Evolutionary conservation across 2,113 vertebrate genomes (phyloP).

Genomic region (Nyctibius bracteatus): DNA sequence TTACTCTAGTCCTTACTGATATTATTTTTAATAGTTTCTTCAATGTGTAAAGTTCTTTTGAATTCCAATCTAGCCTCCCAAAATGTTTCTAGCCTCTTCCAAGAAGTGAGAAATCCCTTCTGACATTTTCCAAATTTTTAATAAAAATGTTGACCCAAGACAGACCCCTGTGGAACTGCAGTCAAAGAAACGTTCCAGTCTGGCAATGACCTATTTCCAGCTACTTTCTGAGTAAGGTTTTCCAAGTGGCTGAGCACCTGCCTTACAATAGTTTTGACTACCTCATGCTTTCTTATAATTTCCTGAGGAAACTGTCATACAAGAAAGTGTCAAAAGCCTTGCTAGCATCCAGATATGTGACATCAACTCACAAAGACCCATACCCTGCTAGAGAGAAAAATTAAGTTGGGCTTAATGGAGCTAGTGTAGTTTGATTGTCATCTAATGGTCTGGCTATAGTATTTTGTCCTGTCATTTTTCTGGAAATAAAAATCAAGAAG

Average conservation of each 20-base stretch:
- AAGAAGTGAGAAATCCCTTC: conserved; percentile 13
- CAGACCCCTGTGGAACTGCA: not conserved
- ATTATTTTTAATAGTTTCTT: not conserved
- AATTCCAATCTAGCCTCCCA: not conserved
- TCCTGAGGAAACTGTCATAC: not conserved
- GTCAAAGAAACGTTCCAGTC: not conserved
- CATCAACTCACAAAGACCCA: not conserved
- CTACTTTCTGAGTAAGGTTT: not conserved
- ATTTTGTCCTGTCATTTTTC: not conserved
- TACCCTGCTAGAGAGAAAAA: not conserved
- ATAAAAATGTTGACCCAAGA: not conserved
- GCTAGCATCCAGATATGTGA: not conserved
- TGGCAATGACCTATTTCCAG: not conserved
- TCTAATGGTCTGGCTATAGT: not conserved
- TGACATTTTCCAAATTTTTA: not conserved
- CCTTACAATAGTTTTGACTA: not conserved
- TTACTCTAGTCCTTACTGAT: not conserved
- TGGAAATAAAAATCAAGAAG: not conserved
- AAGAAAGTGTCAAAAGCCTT: not conserved
- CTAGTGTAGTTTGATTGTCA: not conserved
- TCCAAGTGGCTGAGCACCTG: not conserved
- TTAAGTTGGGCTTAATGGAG: not conserved
- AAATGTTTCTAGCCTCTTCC: not conserved
- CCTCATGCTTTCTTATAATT: not conserved
- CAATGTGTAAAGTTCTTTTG: not conserved